phyloP scores from a whole-genome alignment of 2,797 vertebrate genomes.

The Lagodon rhomboides region DNA sequence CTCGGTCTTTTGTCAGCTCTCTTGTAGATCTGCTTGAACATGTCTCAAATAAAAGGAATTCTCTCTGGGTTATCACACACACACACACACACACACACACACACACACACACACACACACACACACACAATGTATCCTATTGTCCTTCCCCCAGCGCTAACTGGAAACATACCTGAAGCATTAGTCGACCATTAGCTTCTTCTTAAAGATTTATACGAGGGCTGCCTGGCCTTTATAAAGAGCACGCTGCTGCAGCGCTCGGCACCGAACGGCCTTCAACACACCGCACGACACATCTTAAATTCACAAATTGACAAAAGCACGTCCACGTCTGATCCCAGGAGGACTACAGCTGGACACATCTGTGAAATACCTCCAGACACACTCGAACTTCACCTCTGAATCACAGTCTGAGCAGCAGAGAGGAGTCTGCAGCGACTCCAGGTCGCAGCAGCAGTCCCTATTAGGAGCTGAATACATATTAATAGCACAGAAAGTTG shows the following conservation, averaged over 20 bases:
- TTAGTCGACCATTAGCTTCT: slow-evolving; percentile 33
- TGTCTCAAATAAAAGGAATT: neutral
- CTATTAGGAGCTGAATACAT: neutral
- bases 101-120: slow-evolving; percentile 21
- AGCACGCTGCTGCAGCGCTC: slow-evolving; percentile 5
- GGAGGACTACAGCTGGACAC: neutral
- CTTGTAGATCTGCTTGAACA: slow-evolving; percentile 10
- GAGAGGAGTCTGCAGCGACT: neutral
- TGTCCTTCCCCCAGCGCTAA: slow-evolving; percentile 11
- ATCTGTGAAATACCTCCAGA: neutral
- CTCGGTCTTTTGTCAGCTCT: slow-evolving; percentile 19
- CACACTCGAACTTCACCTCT: neutral
- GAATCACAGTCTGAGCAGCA: neutral
- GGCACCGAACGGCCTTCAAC: neutral
- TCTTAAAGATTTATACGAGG: slow-evolving; percentile 27
- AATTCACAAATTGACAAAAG: slow-evolving; percentile 4
- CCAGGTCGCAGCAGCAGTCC: neutral
- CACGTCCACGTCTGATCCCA: neutral
- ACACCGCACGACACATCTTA: slow-evolving; percentile 14
- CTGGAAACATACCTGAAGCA: slow-evolving; percentile 56
- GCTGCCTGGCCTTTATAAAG: slow-evolving; percentile 24
- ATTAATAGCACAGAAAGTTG: neutral
- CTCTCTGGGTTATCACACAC: neutral
- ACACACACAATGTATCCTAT: slow-evolving; percentile 18
- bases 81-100: slow-evolving; percentile 27